Conservation (phyloP, 2,888 invertebrate species). For the Nowickia ferox region DNA sequence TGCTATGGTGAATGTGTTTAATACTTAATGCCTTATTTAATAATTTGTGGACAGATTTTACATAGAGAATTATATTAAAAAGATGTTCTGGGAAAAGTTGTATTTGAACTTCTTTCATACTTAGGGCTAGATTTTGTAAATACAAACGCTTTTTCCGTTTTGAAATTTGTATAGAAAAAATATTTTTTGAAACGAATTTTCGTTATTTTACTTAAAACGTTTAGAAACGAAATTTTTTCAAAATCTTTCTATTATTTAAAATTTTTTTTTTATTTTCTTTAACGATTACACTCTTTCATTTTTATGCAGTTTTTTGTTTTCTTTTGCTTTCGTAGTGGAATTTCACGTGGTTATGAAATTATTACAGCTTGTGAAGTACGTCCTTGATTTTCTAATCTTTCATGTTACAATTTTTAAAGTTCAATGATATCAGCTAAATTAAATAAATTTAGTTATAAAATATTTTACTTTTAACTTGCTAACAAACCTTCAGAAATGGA, state of each 20-base stretch:
- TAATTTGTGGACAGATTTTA: too few species aligned
- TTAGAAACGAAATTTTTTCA: neutral
- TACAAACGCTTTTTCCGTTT: too few species aligned
- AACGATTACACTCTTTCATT: constrained; percentile 5
- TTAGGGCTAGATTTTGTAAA: too few species aligned
- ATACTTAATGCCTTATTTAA: too few species aligned
- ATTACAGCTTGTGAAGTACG: constrained; percentile 38
- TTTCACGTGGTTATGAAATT: constrained; percentile 37
- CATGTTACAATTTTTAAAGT: constrained; percentile 58
- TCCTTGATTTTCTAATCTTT: constrained; percentile 58
- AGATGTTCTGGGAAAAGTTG: too few species aligned
- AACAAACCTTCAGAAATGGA: neutral
- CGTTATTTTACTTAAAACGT: too few species aligned
- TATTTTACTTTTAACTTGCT: neutral
- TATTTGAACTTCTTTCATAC: too few species aligned
- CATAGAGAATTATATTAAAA: too few species aligned
- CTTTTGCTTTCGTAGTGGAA: constrained; percentile 32
- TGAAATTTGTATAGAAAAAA: too few species aligned
- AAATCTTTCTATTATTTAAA: too few species aligned
- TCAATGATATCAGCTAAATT: constrained; percentile 66
- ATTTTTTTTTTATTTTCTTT: neutral
- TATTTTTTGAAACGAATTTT: too few species aligned
- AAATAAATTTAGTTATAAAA: constrained; percentile 30
- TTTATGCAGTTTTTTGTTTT: neutral
- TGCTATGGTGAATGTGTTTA: too few species aligned